These are phyloP conservation scores for Anguilla anguilla DNA, from an alignment of 2,797 vertebrate species.

Conservation along the genomic window DNA sequence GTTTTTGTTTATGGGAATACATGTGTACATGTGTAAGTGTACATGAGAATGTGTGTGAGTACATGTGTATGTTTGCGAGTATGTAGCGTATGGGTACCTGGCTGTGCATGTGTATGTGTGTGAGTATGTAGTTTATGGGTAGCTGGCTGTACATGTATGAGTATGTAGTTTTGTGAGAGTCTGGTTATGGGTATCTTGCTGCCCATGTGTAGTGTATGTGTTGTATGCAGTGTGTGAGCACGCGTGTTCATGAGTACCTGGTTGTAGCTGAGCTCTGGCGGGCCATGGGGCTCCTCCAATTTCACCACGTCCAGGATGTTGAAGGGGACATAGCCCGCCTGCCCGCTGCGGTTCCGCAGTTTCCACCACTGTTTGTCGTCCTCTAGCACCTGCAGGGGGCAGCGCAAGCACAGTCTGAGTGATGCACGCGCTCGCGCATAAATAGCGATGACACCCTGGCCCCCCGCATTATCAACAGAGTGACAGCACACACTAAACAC, in stretches of 20 bases:
- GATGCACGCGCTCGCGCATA: neutral
- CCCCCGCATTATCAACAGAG: neutral
- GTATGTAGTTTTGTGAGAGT: neutral
- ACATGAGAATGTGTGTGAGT: slow-evolving; percentile 21
- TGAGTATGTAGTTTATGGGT: neutral
- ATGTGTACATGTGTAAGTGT: slow-evolving; percentile 29
- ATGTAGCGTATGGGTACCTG: neutral
- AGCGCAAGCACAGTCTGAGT: slow-evolving; percentile 75
- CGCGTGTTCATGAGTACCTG: slow-evolving; percentile 33
- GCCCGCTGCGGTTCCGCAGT: slow-evolving; percentile 86
- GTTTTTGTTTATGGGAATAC: neutral
- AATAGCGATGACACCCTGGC: neutral
- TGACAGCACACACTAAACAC: neutral
- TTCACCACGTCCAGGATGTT: slow-evolving; percentile 85
- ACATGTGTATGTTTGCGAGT: neutral
- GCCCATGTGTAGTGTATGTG: slow-evolving; percentile 35
- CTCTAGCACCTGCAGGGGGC: slow-evolving; percentile 82
- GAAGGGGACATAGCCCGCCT: slow-evolving; percentile 87
- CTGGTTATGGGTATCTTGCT: slow-evolving; percentile 36
- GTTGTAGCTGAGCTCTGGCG: slow-evolving; percentile 51
- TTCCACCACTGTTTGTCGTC: slow-evolving; percentile 97
- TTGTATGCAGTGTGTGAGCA: neutral
- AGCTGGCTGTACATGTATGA: neutral
- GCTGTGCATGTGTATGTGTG: no score
- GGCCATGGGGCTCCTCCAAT: slow-evolving; percentile 69